phyloP scores from a whole-genome alignment of 2,888 invertebrate species.

The Drosophila peninsularis region DNA sequence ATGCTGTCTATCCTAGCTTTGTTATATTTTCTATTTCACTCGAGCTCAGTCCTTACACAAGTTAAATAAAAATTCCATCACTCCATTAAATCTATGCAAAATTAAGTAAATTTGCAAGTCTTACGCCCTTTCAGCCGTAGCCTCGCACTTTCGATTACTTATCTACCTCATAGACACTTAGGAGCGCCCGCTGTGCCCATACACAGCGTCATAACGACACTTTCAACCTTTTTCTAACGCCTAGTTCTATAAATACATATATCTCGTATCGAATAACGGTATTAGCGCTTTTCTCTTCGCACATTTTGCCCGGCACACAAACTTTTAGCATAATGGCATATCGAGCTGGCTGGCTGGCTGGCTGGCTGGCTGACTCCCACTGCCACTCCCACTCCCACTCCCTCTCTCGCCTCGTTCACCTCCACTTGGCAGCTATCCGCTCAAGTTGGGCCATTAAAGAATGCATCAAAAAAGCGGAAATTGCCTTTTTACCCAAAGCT shows the following conservation, averaged over 20 bases:
- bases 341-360: conserved; percentile 18
- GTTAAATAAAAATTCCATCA: neutral
- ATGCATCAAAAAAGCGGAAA: conserved; percentile 65
- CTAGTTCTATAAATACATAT: conserved; percentile 18
- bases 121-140: neutral
- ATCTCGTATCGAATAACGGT: conserved; percentile 48
- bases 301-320: conserved; percentile 52
- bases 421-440: conserved; percentile 22
- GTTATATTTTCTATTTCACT: neutral
- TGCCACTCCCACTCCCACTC: neutral
- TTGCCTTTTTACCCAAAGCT: conserved; percentile 65
- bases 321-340: conserved; percentile 66
- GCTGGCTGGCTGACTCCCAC: neutral
- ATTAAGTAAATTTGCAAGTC: neutral
- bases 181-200: conserved; percentile 9
- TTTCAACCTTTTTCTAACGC: conserved; percentile 26
- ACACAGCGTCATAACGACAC: conserved; percentile 30
- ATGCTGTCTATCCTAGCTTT: too few relatives aligned
- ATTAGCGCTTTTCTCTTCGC: conserved; percentile 35
- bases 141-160: conserved; percentile 5
- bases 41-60: too few relatives aligned
- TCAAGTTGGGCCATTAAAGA: conserved; percentile 54
- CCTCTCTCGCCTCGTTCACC: neutral
- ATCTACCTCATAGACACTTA: neutral
- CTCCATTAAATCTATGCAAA: neutral